phyloP scores from a whole-genome alignment of 2,797 vertebrate species.

The Gymnoscopelus microlampas region DNA sequence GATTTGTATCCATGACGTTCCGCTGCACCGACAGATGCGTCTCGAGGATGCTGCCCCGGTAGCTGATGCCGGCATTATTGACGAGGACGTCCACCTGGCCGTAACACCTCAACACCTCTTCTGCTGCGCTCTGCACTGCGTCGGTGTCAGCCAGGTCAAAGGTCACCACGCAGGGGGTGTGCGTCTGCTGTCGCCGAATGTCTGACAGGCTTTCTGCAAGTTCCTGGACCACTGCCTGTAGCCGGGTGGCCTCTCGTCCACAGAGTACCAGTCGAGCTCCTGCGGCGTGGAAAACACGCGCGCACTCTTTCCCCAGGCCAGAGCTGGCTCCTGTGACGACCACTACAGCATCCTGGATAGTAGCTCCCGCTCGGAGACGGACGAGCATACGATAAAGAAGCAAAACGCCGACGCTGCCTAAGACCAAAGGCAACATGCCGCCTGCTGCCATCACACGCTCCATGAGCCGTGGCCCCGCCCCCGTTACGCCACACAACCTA shows the following conservation, averaged over 20 bases:
- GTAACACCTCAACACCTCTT: conserved; percentile 87
- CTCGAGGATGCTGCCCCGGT: conserved; percentile 88
- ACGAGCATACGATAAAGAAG: conserved; percentile 83
- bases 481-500: neutral
- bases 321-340: conserved; percentile 96
- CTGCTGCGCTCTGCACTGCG: conserved; percentile 76
- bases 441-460: conserved; percentile 68
- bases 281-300: conserved; percentile 87
- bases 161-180: conserved; percentile 81
- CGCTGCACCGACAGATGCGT: conserved; percentile 89
- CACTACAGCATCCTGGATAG: conserved; percentile 86
- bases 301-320: conserved; percentile 96
- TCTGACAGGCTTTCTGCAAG: conserved; percentile 66
- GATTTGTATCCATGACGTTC: conserved; percentile 96
- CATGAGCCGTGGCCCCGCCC: conserved; percentile 49
- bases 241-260: conserved; percentile 65
- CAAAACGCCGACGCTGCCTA: conserved; percentile 85
- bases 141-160: conserved; percentile 88
- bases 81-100: conserved; percentile 92
- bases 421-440: conserved; percentile 78
- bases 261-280: conserved; percentile 88
- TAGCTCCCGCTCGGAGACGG: conserved; percentile 73
- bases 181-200: conserved; percentile 52
- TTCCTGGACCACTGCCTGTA: conserved; percentile 85
- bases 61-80: conserved; percentile 97